Conservation (phyloP, 2,113 vertebrate species). For the Phoxinus phoxinus region DNA sequence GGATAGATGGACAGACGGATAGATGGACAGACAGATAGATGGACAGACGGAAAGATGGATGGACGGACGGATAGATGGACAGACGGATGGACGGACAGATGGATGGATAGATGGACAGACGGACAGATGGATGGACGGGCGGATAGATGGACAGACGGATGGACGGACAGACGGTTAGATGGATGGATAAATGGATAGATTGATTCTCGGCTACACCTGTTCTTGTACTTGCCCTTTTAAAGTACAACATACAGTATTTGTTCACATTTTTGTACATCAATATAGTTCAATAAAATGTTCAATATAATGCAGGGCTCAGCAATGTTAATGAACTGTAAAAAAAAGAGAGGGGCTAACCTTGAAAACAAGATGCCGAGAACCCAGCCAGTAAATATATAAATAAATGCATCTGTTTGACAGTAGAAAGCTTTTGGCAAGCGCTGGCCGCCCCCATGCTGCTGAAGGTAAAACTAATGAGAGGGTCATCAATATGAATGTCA, state of each 20-base stretch:
- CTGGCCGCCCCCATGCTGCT: conserved; percentile 24
- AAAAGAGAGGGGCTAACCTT: conserved; percentile 12
- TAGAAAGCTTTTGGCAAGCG: conserved; percentile 26
- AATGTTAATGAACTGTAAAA: conserved; percentile 13
- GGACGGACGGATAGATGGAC: too few species aligned
- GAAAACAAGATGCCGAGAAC: conserved; percentile 31
- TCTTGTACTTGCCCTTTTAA: neutral
- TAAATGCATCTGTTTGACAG: conserved; percentile 25
- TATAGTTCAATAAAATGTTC: neutral
- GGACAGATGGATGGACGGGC: too few species aligned
- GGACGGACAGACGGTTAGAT: too few species aligned
- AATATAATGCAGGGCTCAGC: neutral
- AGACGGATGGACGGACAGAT: too few species aligned
- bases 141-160: too few species aligned
- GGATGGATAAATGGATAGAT: too few species aligned
- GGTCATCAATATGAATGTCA: conserved; percentile 47
- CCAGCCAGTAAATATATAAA: neutral
- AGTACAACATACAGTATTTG: neutral
- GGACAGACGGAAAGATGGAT: too few species aligned
- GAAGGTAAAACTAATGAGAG: conserved; percentile 40
- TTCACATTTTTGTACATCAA: neutral
- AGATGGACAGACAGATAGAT: too few species aligned
- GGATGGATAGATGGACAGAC: too few species aligned
- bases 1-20: too few species aligned
- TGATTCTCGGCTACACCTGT: neutral